Evolutionary conservation across 2,797 vertebrate species (phyloP).

Genomic region (Odontamblyopus lacepedii): DNA sequence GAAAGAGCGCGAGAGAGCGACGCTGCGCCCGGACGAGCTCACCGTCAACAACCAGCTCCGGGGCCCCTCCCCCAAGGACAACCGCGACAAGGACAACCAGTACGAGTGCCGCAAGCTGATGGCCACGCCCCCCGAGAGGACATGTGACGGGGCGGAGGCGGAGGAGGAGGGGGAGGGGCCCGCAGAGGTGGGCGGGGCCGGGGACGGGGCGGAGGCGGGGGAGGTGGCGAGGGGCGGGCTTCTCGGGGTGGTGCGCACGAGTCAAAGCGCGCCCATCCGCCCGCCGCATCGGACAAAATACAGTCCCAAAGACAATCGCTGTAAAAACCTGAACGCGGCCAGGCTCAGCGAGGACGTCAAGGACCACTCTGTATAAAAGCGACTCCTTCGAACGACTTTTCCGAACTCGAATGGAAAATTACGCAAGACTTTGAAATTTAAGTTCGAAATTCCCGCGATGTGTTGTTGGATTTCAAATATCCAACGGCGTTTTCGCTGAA

Average conservation of each 20-base stretch:
- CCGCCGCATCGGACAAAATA: constrained; percentile 82
- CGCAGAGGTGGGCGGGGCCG: constrained; percentile 55
- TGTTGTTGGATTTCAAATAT: not conserved
- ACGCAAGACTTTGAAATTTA: not conserved
- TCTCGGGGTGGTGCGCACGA: constrained; percentile 73
- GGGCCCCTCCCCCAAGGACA: constrained; percentile 81
- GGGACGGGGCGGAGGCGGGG: constrained; percentile 74
- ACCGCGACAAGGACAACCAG: constrained; percentile 77
- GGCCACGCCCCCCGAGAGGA: constrained; percentile 82
- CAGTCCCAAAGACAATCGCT: constrained; percentile 92
- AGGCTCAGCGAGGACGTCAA: constrained; percentile 80
- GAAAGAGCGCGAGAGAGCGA: constrained; percentile 85
- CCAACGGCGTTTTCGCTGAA: not conserved
- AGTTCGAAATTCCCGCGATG: not conserved
- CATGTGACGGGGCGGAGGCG: constrained; percentile 77
- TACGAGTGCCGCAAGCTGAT: constrained; percentile 90
- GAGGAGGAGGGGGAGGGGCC: constrained; percentile 76
- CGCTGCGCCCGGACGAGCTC: constrained; percentile 75
- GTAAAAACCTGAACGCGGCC: constrained; percentile 83
- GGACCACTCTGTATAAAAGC: constrained; percentile 80
- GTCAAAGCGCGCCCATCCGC: constrained; percentile 76
- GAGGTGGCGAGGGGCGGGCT: constrained; percentile 63
- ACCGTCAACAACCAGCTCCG: constrained; percentile 90
- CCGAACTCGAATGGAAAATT: not conserved
- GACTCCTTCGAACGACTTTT: not conserved